A percentile compares a stretch with the other conserved stretches of the same genome.
Conservation (phyloP, 1,140 invertebrate genomes). For the Radopholus similis region DNA sequence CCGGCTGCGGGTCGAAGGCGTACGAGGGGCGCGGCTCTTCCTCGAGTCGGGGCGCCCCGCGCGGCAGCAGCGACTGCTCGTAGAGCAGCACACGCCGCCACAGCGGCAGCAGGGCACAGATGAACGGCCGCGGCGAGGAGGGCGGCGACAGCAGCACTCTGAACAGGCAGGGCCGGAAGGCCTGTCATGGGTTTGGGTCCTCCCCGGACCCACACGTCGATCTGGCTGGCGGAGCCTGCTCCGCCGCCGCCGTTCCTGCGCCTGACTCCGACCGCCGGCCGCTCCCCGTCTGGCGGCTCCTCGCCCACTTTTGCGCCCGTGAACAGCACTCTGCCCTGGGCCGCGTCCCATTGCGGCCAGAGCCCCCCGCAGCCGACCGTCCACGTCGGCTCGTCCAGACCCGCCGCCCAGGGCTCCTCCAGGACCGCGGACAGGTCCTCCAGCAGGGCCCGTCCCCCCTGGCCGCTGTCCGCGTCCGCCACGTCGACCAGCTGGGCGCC, state of each 20-base stretch:
- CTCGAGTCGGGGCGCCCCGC: slow-evolving; percentile 29
- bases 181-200: not conserved
- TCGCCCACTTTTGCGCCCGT: not conserved
- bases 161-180: not conserved
- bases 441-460: not conserved
- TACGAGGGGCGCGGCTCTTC: slow-evolving; percentile 13
- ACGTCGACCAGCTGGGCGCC: slow-evolving; percentile 5
- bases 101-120: slow-evolving; percentile 31
- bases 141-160: not conserved
- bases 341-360: not conserved
- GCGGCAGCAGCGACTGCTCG: slow-evolving; percentile 37
- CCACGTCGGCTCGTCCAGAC: slow-evolving; percentile 1
- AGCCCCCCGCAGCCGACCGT: not conserved
- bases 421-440: slow-evolving; percentile 1
- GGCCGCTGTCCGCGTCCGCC: not conserved
- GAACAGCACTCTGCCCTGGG: not conserved
- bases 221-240: not conserved
- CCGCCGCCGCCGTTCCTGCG: not conserved
- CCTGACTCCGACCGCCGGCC: too few relatives aligned
- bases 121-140: slow-evolving; percentile 22
- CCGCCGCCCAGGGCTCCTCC: not conserved
- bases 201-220: not conserved
- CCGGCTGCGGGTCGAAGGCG: slow-evolving; percentile 14
- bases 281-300: not conserved
- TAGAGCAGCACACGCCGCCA: slow-evolving; percentile 29